Percentiles rank a stretch among this genome's conserved stretches.
Conservation (phyloP, 2,888 invertebrate genomes). For the Himalopsyche tibetana region DNA sequence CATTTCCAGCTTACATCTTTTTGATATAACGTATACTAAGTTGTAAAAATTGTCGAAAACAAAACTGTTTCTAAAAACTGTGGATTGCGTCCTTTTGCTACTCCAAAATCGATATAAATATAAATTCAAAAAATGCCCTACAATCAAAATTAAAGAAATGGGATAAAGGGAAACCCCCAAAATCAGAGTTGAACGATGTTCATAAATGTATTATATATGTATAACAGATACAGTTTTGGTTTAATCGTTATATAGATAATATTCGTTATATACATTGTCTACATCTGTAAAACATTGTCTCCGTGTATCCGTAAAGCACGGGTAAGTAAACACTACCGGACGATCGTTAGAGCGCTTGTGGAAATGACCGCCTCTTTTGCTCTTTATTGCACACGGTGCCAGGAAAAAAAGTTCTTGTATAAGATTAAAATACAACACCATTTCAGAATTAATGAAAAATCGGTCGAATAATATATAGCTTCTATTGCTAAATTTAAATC, state of each 20-base stretch:
- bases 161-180: background rate
- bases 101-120: no score
- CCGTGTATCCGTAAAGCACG: background rate
- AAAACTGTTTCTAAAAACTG: no score
- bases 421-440: no score
- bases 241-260: background rate
- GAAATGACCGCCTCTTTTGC: constrained; percentile 23
- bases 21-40: no score
- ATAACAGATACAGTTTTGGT: background rate
- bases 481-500: no score
- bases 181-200: background rate
- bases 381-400: background rate
- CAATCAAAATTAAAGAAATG: background rate
- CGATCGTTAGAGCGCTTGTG: background rate
- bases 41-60: no score
- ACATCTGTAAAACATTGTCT: background rate
- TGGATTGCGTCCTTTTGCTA: background rate
- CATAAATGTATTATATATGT: background rate
- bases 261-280: background rate
- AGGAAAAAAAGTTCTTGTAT: background rate
- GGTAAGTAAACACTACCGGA: constrained; percentile 24
- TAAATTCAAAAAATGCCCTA: background rate
- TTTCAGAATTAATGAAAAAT: no score
- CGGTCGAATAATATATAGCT: no score
- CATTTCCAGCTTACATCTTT: no score